Conservation (phyloP, 1,140 invertebrate species). For the Drosophila setifemur region DNA sequence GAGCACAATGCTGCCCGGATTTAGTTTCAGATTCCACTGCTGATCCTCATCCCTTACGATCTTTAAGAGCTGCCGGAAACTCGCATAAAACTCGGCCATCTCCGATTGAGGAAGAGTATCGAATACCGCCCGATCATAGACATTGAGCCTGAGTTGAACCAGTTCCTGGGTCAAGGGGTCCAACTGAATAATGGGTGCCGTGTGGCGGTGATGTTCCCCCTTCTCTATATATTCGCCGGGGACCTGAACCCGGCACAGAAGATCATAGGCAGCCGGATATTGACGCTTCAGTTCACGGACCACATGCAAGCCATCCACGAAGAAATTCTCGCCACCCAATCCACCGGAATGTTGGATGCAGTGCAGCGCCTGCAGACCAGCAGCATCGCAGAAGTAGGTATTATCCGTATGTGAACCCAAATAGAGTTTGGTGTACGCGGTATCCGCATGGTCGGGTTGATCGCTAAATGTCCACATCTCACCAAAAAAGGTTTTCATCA, state of each 20-base stretch:
- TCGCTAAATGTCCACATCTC: slow-evolving; percentile 86
- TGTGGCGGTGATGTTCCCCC: slow-evolving; percentile 83
- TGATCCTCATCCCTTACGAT: slow-evolving; percentile 84
- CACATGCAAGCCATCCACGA: slow-evolving; percentile 88
- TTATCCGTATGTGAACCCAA: slow-evolving; percentile 86
- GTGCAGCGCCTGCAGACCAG: slow-evolving; percentile 88
- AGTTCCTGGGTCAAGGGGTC: slow-evolving; percentile 83
- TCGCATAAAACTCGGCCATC: slow-evolving; percentile 86
- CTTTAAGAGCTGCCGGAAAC: slow-evolving; percentile 84
- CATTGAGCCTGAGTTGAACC: slow-evolving; percentile 86
- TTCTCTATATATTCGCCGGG: slow-evolving; percentile 87
- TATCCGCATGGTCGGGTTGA: slow-evolving; percentile 85
- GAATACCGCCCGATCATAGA: slow-evolving; percentile 87
- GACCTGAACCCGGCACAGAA: slow-evolving; percentile 84
- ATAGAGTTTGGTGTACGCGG: slow-evolving; percentile 86
- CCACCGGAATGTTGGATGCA: slow-evolving; percentile 85
- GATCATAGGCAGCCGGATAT: slow-evolving; percentile 84
- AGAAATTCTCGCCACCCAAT: slow-evolving; percentile 86
- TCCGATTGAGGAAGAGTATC: slow-evolving; percentile 83
- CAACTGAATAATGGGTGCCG: slow-evolving; percentile 84
- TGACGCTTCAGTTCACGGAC: slow-evolving; percentile 84
- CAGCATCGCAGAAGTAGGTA: slow-evolving; percentile 89
- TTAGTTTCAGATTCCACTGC: slow-evolving; percentile 85
- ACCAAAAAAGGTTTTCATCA: slow-evolving; percentile 87
- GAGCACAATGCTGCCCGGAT: slow-evolving; percentile 87